Evolutionary conservation across 2,797 vertebrate species (phyloP).

Genomic region (Myripristis jacobus): DNA sequence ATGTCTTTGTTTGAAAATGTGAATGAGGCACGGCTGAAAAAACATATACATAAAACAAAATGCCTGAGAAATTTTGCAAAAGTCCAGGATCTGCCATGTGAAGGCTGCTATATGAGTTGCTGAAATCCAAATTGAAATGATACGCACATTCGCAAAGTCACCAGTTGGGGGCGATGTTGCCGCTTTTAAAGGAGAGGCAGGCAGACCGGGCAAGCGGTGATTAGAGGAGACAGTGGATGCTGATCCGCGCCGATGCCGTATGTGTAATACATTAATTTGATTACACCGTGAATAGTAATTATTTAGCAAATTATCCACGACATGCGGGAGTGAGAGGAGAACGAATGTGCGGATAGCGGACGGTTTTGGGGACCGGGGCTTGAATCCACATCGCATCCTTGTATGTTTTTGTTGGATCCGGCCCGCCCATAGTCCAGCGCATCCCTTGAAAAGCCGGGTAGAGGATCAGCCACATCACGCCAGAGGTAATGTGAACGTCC

Average conservation of each 20-base stretch:
- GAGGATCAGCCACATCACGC: slow-evolving; percentile 1
- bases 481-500: slow-evolving; percentile 8
- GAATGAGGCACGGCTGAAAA: not conserved
- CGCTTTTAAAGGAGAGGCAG: not conserved
- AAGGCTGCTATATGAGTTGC: not conserved
- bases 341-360: not conserved
- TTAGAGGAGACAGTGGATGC: slow-evolving; percentile 21
- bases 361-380: not conserved
- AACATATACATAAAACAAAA: not conserved
- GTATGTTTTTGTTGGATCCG: slow-evolving; percentile 36
- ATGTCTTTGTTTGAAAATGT: slow-evolving; percentile 8
- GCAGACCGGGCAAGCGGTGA: not conserved
- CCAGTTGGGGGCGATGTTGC: slow-evolving; percentile 60
- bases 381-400: slow-evolving; percentile 48
- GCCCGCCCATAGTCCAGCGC: slow-evolving; percentile 67
- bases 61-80: not conserved
- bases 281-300: no score
- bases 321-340: not conserved
- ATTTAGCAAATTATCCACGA: not conserved
- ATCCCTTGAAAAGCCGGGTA: slow-evolving; percentile 30
- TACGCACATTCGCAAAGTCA: not conserved
- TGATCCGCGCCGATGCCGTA: not conserved
- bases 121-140: not conserved
- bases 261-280: not conserved
- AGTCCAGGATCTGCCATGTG: no score